Evolutionary conservation across 2,113 vertebrate species (phyloP).

Genomic region (Chlamydotis undulata): DNA sequence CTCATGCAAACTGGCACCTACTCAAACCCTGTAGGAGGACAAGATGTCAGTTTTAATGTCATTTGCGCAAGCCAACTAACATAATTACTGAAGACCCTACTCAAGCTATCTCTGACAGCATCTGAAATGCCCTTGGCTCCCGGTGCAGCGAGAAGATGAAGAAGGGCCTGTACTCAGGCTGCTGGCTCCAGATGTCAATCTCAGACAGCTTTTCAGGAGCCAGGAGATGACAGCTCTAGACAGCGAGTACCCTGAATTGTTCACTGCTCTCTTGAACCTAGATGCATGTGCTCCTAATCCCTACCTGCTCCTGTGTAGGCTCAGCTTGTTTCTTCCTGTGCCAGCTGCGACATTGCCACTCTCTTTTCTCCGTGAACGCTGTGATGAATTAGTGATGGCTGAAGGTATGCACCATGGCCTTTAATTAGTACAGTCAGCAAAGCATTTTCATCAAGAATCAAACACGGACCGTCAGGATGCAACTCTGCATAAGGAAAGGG

Average conservation of each 20-base stretch:
- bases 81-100: not conserved
- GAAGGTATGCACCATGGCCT: not conserved
- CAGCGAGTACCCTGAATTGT: not conserved
- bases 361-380: not conserved
- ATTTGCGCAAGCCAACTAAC: not conserved
- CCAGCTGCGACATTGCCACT: not conserved
- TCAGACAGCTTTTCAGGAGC: not conserved
- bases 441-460: not conserved
- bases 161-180: not conserved
- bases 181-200: not conserved
- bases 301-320: not conserved
- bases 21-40: not conserved
- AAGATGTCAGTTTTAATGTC: not conserved
- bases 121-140: not conserved
- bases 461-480: not conserved
- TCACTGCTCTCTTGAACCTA: not conserved
- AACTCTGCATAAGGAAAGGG: not conserved
- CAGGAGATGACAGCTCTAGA: not conserved
- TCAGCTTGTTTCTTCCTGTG: not conserved
- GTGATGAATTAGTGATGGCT: not conserved
- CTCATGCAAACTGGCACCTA: not conserved
- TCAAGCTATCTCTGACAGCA: not conserved
- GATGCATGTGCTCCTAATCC: fast-evolving
- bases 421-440: not conserved
- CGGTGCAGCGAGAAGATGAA: not conserved